These are phyloP conservation scores for Muscicapa comitata DNA, from an alignment of 2,797 vertebrate species.

Conservation along the genomic window DNA sequence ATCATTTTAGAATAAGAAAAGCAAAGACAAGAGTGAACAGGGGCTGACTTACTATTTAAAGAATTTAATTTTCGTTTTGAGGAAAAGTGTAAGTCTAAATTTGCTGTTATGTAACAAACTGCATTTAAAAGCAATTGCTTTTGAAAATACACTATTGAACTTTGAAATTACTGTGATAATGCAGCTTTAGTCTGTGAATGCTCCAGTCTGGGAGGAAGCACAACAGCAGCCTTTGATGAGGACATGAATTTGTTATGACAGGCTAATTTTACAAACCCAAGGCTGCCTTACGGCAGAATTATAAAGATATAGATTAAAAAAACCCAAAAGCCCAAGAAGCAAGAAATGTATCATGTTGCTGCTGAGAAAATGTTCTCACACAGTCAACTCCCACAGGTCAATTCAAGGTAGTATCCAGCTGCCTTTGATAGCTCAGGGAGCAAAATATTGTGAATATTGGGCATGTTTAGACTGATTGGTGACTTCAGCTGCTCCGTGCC, in stretches of 20 bases:
- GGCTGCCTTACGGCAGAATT: conserved; percentile 50
- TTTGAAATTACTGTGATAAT: conserved; percentile 54
- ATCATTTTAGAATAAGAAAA: not conserved
- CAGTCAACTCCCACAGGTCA: not conserved
- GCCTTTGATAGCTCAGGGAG: not conserved
- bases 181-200: conserved; percentile 18
- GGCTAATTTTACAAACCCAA: conserved; percentile 62
- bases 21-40: not conserved
- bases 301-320: conserved; percentile 37
- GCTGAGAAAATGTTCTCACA: not conserved
- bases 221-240: conserved; percentile 58
- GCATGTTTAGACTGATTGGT: not conserved
- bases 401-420: not conserved
- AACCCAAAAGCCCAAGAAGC: not conserved
- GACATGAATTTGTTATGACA: conserved; percentile 70
- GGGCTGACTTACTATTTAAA: conserved; percentile 30
- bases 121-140: conserved; percentile 58
- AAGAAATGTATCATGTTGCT: not conserved
- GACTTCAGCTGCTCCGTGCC: not conserved
- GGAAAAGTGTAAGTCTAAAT: conserved; percentile 15
- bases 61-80: conserved; percentile 33
- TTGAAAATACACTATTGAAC: conserved; percentile 45
- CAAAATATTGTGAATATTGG: not conserved
- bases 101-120: conserved; percentile 49
- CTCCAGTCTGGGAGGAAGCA: conserved; percentile 40